A percentile compares a stretch with the other conserved stretches of the same genome.
These are phyloP conservation scores for Leucopsar rothschildi DNA, from an alignment of 2,113 vertebrate genomes.

Conservation along the genomic window DNA sequence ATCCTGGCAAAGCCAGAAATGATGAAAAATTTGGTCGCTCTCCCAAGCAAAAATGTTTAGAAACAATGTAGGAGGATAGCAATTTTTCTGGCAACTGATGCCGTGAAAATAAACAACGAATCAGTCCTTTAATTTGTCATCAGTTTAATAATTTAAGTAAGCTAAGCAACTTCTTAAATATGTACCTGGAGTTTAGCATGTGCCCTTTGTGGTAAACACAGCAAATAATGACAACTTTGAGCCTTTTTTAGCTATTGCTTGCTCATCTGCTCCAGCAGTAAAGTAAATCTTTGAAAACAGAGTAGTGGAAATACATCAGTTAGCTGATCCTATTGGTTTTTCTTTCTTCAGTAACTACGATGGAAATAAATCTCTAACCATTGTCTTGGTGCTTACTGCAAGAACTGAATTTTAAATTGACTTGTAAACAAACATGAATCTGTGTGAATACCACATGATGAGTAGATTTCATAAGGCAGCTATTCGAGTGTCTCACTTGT, in stretches of 20 bases:
- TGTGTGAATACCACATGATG: background rate
- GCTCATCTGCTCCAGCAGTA: background rate
- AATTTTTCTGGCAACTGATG: background rate
- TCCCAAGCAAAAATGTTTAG: constrained; percentile 13
- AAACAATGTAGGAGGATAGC: background rate
- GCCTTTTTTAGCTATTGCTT: background rate
- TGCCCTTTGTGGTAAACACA: background rate
- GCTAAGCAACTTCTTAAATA: background rate
- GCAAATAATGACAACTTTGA: background rate
- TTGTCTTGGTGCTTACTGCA: background rate
- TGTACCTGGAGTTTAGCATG: background rate
- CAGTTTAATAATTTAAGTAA: background rate
- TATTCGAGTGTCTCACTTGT: background rate
- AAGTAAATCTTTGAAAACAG: background rate
- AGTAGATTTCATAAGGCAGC: background rate
- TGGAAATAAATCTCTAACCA: background rate
- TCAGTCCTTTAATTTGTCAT: background rate
- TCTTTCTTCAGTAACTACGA: background rate
- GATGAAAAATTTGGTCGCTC: background rate
- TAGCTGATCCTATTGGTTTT: background rate
- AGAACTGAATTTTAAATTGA: background rate
- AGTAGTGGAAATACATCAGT: background rate
- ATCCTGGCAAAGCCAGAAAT: constrained; percentile 3
- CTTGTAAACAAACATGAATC: background rate
- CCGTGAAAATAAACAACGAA: background rate